A percentile compares a stretch with the other conserved stretches of the same genome.
Evolutionary conservation across 2,888 invertebrate genomes (phyloP).

Genomic region (Eledone cirrhosa): DNA sequence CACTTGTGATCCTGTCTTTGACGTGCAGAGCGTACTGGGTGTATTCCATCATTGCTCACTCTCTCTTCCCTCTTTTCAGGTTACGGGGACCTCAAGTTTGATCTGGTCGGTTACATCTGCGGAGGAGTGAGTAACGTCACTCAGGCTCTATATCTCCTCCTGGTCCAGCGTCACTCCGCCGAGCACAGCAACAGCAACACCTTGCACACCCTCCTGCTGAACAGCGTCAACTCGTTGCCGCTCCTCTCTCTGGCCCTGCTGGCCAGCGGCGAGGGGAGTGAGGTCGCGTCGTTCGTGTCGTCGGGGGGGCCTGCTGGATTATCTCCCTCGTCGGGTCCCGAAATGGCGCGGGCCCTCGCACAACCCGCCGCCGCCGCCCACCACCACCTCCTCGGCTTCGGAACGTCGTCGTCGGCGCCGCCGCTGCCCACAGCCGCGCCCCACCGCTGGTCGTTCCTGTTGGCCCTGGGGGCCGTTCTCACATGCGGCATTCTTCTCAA

Average conservation of each 20-base stretch:
- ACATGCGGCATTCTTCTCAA: slow-evolving; percentile 66
- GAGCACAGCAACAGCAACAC: slow-evolving; percentile 61
- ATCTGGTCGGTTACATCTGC: slow-evolving; percentile 62
- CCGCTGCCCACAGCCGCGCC: no score
- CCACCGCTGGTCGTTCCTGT: slow-evolving; percentile 41
- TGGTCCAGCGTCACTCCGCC: slow-evolving; percentile 64
- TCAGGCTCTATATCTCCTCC: slow-evolving; percentile 67
- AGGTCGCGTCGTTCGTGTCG: slow-evolving; percentile 30
- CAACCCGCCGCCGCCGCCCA: no score
- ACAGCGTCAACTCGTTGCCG: slow-evolving; percentile 66
- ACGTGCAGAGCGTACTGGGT: no score
- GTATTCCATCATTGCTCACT: no score
- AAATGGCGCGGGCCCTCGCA: no score
- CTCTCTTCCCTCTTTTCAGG: slow-evolving; percentile 53
- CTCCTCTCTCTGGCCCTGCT: slow-evolving; percentile 55
- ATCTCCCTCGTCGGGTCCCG: no score
- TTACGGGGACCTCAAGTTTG: slow-evolving; percentile 67
- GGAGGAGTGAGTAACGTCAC: slow-evolving; percentile 66
- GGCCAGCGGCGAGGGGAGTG: slow-evolving; percentile 50
- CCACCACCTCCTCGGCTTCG: no score
- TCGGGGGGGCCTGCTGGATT: no score
- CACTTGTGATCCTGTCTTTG: no score
- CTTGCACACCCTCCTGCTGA: slow-evolving; percentile 65
- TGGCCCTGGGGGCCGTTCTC: slow-evolving; percentile 61
- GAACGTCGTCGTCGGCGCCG: no score